Evolutionary conservation across 1,140 invertebrate species (phyloP), one percentile per base, ranked within the genome.

Genomic region (Radopholus similis): DNA sequence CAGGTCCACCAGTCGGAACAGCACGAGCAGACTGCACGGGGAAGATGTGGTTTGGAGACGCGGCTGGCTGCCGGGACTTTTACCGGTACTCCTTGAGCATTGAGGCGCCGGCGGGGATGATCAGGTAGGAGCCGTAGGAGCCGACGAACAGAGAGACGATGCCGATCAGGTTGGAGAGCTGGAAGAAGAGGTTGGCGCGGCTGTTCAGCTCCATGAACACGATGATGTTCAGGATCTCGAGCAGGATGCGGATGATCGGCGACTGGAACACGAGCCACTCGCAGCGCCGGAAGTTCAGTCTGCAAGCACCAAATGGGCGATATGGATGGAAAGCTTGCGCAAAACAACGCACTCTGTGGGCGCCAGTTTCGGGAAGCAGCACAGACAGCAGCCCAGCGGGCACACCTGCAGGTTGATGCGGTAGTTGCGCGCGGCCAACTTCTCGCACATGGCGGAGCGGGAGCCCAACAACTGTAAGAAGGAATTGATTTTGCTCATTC

Each of bases 231-330:
- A 77, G 23, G 18, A 81, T 37, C 55, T 78, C 77, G 18, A 78
- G 66, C 6, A 72, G 51, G 13, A 76, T 75, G 40, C 77, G 60
- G 2, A 78, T 49, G 37, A 78, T 56, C 21, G 77, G 77, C 21
- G 77, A 77, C 60, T 78, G 77, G 51, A 78, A 78, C 1, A 78
- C 78, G 0, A 80, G 54, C 77, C 77, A 78, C 64, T 78, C 77
- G 21, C 80, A 74, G 40, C 73, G 56, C 13, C 77, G 68, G 23
- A 78, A 56, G 49, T 78, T 78, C 23, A 37, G 28, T 18, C 76
- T 77, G 37, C 4, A 54, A 53, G 28, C n/a, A 23, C 18, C 34
- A 3, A 67, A 21, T 54, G 26, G 23, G 8, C n/a, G n/a, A n/a
- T n/a, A n/a, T n/a, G n/a, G n/a, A n/a, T n/a, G n/a, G n/a, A n/a